A percentile compares a stretch with the other conserved stretches of the same genome.
phyloP scores from a whole-genome alignment of 2,888 invertebrate genomes.

The Onchidella celtica region DNA sequence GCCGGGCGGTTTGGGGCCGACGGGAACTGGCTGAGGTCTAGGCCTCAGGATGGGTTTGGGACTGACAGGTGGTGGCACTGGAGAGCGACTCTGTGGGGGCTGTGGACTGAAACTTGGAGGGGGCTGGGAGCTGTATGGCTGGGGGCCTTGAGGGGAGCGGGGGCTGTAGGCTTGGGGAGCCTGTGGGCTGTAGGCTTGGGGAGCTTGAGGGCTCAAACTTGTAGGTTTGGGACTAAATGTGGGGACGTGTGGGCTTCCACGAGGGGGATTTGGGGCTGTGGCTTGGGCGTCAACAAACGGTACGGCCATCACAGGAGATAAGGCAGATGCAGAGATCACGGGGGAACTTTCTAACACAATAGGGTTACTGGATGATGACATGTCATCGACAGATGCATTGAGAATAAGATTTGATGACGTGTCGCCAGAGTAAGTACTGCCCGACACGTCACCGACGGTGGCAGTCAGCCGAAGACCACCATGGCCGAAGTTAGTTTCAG shows the following conservation, averaged over 20 bases:
- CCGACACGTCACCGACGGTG: constrained; percentile 2
- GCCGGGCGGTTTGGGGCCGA: constrained; percentile 7
- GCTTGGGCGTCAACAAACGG: constrained; percentile 32
- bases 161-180: neutral
- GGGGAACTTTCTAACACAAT: neutral
- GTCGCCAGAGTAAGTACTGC: neutral
- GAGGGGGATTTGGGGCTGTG: neutral
- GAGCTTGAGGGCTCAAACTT: neutral
- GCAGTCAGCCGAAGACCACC: constrained; percentile 6
- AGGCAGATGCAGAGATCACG: neutral
- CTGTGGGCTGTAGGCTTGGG: neutral
- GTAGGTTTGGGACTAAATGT: no score
- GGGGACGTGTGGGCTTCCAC: no score
- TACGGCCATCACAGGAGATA: neutral
- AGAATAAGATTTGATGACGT: constrained; percentile 5
- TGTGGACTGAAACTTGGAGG: neutral
- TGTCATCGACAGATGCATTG: constrained; percentile 12
- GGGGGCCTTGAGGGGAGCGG: no score
- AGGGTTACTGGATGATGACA: neutral
- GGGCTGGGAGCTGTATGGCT: neutral
- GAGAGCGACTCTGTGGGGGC: constrained; percentile 6
- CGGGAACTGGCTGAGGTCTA: constrained; percentile 1
- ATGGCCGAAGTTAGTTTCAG: neutral
- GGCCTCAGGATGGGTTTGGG: neutral
- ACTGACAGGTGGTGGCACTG: constrained; percentile 13